Conservation (phyloP, 2,797 vertebrate species). For the Sebastes diploproa region DNA sequence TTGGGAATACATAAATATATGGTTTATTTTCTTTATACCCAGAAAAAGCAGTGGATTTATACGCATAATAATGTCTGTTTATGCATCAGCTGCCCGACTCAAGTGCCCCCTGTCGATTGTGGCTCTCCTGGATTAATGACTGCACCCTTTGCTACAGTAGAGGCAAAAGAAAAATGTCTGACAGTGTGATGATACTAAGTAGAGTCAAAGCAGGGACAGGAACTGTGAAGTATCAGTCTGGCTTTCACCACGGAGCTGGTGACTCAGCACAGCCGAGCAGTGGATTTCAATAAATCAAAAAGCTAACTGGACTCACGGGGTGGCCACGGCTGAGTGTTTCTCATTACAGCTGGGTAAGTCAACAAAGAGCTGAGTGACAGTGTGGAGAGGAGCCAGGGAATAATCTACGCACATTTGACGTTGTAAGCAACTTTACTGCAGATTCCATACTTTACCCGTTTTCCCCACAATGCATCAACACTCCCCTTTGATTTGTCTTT, state of each 20-base stretch:
- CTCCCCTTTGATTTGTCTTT: constrained; percentile 28
- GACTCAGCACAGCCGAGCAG: constrained; percentile 75
- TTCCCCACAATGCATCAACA: constrained; percentile 40
- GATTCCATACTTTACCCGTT: constrained; percentile 31
- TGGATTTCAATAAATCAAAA: constrained; percentile 83
- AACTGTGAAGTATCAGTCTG: constrained; percentile 65
- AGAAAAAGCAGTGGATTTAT: constrained; percentile 1
- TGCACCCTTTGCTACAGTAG: constrained; percentile 13
- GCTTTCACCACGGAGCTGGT: constrained; percentile 68
- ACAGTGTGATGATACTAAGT: constrained; percentile 66
- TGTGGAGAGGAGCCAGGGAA: constrained; percentile 53
- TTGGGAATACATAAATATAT: not conserved
- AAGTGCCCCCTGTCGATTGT: constrained; percentile 45
- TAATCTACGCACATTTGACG: constrained; percentile 51
- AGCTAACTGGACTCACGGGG: constrained; percentile 73
- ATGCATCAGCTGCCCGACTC: constrained; percentile 26
- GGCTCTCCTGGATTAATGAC: constrained; percentile 44
- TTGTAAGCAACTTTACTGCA: constrained; percentile 61
- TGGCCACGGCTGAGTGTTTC: constrained; percentile 67
- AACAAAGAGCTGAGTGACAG: constrained; percentile 69
- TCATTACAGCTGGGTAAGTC: constrained; percentile 67
- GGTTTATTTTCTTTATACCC: not conserved
- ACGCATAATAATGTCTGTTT: constrained; percentile 1
- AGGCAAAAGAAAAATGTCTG: constrained; percentile 44
- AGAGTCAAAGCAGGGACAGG: constrained; percentile 59